Evolutionary conservation across 2,113 vertebrate species (phyloP).

Genomic region (Neodontobutis hainanensis): DNA sequence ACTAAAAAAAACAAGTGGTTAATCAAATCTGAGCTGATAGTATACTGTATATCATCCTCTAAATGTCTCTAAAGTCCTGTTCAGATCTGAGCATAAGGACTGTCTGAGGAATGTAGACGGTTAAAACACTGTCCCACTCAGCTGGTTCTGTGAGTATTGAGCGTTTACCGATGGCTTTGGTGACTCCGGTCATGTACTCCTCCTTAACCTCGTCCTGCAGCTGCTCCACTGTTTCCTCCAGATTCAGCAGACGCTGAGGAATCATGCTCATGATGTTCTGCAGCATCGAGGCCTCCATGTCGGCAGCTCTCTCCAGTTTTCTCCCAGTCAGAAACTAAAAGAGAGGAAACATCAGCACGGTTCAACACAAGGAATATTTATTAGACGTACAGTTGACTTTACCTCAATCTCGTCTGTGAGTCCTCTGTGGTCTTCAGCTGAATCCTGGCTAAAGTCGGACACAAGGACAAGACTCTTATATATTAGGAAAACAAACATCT

Average conservation of each 20-base stretch:
- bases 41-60: no score
- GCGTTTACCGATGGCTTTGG: not conserved
- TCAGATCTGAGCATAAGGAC: no score
- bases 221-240: not conserved
- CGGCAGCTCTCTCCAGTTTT: not conserved
- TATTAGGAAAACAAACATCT: no score
- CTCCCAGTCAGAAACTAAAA: not conserved
- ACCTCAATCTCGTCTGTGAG: not conserved
- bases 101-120: no score
- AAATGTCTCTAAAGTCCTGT: no score
- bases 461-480: no score
- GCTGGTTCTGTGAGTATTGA: not conserved
- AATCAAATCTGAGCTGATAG: no score
- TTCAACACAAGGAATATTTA: not conserved
- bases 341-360: not conserved
- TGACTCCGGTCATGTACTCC: not conserved
- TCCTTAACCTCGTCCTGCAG: not conserved
- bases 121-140: not conserved
- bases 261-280: not conserved
- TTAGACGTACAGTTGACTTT: not conserved
- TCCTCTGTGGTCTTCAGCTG: not conserved
- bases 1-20: constrained; percentile 67
- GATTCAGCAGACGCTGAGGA: not conserved
- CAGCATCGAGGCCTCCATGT: not conserved
- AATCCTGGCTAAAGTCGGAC: not conserved